Conservation (phyloP, 2,797 vertebrate species). For the Spheniscus humboldti region DNA sequence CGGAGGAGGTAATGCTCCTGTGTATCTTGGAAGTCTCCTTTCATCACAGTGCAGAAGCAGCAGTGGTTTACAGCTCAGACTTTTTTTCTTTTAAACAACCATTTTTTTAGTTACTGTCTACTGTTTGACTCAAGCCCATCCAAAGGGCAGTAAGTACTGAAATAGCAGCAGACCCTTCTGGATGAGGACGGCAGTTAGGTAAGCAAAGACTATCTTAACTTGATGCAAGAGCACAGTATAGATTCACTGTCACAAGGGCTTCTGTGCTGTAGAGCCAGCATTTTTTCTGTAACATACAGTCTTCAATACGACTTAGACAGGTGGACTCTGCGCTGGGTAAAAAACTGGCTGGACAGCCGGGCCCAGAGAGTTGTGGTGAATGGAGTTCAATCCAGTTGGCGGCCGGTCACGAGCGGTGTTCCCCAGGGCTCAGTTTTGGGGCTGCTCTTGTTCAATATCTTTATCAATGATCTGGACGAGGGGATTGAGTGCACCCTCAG, state of each 20-base stretch:
- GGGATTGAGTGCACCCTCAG: too few relatives aligned
- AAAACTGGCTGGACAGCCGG: too few relatives aligned
- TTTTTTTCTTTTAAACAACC: neutral
- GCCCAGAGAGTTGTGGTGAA: too few relatives aligned
- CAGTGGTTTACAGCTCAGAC: neutral
- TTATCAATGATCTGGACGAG: too few relatives aligned
- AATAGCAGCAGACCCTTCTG: neutral
- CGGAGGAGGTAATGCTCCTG: rapidly evolving
- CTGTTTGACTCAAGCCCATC: neutral
- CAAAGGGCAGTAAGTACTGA: neutral
- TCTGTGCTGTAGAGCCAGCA: neutral
- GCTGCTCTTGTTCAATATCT: too few relatives aligned
- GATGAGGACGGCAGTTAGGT: neutral
- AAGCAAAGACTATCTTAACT: neutral
- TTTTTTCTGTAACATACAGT: neutral
- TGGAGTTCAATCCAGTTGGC: too few relatives aligned
- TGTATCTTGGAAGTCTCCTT: neutral
- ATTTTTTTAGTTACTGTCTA: neutral
- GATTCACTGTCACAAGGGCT: neutral
- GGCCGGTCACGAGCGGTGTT: too few relatives aligned
- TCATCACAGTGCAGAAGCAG: neutral
- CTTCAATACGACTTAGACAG: neutral
- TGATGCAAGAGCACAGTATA: neutral
- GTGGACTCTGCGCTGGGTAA: too few relatives aligned
- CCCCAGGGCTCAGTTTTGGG: too few relatives aligned